Evolutionary conservation across 2,797 vertebrate genomes (phyloP).

Genomic region (Pangasius macronema): DNA sequence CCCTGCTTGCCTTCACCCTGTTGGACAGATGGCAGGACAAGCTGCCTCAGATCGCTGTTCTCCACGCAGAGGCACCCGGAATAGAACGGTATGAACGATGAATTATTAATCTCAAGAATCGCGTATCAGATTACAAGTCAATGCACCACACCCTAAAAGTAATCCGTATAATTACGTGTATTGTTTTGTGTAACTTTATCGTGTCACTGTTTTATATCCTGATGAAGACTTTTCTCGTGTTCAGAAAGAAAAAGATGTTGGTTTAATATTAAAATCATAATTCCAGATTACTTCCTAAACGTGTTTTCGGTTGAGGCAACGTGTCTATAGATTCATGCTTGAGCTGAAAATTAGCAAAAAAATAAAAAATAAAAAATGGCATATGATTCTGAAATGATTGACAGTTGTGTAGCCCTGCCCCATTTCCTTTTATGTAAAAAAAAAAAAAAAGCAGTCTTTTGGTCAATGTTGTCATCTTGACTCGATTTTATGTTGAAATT

Average conservation of each 20-base stretch:
- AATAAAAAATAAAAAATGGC: too few relatives aligned
- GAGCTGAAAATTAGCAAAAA: neutral
- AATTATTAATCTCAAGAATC: neutral
- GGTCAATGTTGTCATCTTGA: neutral
- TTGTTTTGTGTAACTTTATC: neutral
- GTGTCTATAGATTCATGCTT: neutral
- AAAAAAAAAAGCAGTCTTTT: too few relatives aligned
- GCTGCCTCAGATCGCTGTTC: constrained; percentile 81
- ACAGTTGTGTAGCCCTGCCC: neutral
- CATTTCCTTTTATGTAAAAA: neutral
- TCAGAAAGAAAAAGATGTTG: neutral
- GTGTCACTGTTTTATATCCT: neutral
- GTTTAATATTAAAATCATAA: neutral
- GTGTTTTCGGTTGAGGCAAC: too few relatives aligned
- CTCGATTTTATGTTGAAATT: neutral
- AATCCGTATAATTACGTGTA: neutral
- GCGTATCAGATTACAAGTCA: neutral
- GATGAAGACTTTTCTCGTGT: neutral
- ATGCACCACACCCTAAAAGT: neutral
- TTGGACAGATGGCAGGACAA: constrained; percentile 92
- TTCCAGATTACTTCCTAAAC: neutral
- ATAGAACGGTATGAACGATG: constrained; percentile 77
- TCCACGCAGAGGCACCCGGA: constrained; percentile 74
- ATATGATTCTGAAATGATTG: neutral
- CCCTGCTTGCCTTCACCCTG: constrained; percentile 84